These are phyloP conservation scores for Oithona nana DNA, from an alignment of 2,888 invertebrate genomes.

Conservation along the genomic window DNA sequence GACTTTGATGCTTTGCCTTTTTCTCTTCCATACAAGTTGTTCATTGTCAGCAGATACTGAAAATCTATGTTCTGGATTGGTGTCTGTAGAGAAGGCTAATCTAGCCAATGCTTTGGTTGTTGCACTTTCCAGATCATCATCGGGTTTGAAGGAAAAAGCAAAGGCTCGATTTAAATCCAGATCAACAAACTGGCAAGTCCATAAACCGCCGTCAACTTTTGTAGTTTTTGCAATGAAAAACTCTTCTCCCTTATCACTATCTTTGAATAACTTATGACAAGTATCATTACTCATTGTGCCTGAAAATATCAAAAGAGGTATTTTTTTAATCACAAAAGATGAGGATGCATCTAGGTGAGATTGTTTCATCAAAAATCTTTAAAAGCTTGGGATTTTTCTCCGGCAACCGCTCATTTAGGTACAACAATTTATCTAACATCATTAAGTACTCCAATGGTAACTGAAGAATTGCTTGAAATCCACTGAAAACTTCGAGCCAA, in stretches of 20 bases:
- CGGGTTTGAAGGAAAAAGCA: neutral
- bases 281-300: neutral
- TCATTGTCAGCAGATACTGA: neutral
- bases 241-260: neutral
- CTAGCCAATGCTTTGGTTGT: too few species aligned
- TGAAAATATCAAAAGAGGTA: neutral
- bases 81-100: neutral
- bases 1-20: neutral
- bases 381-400: neutral
- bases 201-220: neutral
- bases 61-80: neutral
- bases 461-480: neutral
- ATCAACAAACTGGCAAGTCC: neutral
- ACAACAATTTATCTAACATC: neutral
- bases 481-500: neutral
- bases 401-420: neutral
- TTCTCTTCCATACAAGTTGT: neutral
- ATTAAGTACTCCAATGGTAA: neutral
- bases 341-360: neutral
- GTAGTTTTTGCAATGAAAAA: neutral
- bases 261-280: neutral
- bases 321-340: neutral
- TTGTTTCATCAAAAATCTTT: neutral
- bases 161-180: neutral
- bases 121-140: too few species aligned